A percentile compares a stretch with the other conserved stretches of the same genome.
These are phyloP conservation scores for Phyllotreta striolata DNA, from an alignment of 2,888 invertebrate genomes.

Conservation along the genomic window DNA sequence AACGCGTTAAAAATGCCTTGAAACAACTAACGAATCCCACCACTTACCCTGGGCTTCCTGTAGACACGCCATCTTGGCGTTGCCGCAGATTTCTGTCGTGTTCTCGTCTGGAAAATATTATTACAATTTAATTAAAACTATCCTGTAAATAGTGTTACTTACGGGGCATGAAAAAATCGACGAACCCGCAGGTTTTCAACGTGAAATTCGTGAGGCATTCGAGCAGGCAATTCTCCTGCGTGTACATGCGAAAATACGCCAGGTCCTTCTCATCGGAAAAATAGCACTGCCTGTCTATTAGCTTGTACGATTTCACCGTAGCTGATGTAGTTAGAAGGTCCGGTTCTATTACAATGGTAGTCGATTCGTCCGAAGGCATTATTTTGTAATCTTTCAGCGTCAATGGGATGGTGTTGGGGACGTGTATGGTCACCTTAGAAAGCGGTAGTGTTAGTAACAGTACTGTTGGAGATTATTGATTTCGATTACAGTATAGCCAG, in stretches of 20 bases:
- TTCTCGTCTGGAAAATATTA: constrained; percentile 5
- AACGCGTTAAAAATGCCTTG: too few species aligned
- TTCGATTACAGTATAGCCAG: not conserved
- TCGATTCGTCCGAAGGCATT: constrained; percentile 71
- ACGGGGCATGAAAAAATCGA: constrained; percentile 72
- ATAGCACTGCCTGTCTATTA: constrained; percentile 71
- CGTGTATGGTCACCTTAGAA: constrained; percentile 68
- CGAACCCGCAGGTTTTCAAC: constrained; percentile 56
- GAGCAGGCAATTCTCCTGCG: constrained; percentile 74
- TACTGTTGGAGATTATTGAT: not conserved
- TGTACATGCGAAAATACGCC: constrained; percentile 71
- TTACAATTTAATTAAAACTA: too few species aligned
- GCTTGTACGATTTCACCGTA: constrained; percentile 69
- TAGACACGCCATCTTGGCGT: constrained; percentile 1
- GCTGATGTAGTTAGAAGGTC: constrained; percentile 76
- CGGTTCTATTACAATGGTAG: constrained; percentile 74
- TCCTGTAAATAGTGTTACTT: constrained; percentile 57
- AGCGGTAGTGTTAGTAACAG: not conserved
- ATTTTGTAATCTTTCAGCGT: constrained; percentile 67
- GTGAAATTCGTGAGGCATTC: constrained; percentile 77
- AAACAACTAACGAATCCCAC: too few species aligned
- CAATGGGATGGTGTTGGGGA: constrained; percentile 72
- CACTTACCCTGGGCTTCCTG: constrained; percentile 1
- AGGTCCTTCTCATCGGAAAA: constrained; percentile 71
- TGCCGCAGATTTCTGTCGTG: constrained; percentile 10